Evolutionary conservation across 2,797 vertebrate genomes (phyloP), one percentile per base, ranked within the genome.

Genomic region (Garrulus glandarius): DNA sequence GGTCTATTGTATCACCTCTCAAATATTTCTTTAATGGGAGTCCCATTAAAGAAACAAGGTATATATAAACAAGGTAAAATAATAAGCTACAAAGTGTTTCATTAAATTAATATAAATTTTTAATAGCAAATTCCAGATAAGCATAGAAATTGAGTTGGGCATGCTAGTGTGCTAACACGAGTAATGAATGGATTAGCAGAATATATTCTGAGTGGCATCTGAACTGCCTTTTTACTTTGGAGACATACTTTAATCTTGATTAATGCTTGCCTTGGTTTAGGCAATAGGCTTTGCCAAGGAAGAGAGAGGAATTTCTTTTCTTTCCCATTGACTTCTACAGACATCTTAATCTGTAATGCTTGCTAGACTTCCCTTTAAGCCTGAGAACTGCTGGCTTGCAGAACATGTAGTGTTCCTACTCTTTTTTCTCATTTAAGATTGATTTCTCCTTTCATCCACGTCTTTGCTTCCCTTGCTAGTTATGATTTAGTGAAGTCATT

Each of bases 101-200:
- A 56, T 87, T 89, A 84, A 79, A 92, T 64, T 81, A 92, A 76
- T 36, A 77, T 63, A 82, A 77, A 71, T 57, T 94, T 92, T 39
- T n/a, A 94, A 71, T 76, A 70, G 24, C 63, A 83, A 95, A 91
- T 88, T 95, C 46, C 43, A 86, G 63, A 74, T 93, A 96, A 95
- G 36, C 20, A 23, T 36, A 71, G 65, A 93, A 96, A 86, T 84
- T 92, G 89, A 89, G n/a, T 37, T 59, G 50, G 37, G 15, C 43
- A 30, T 56, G 23, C 15, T 87, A 60, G 21, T 17, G 1, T 80
- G 59, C 34, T 83, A 89, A 74, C 36, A 59, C 60, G 49, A 74
- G 23, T 82, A 78, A 92, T 67, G 46, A 30, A 71, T 80, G 36
- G 57, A 60, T 91, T 70, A 75, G 47, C 70, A 90, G 57, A 92